Percentiles rank a stretch among this genome's conserved stretches.
phyloP scores from a whole-genome alignment of 2,888 invertebrate species.

The Thereva unica region DNA sequence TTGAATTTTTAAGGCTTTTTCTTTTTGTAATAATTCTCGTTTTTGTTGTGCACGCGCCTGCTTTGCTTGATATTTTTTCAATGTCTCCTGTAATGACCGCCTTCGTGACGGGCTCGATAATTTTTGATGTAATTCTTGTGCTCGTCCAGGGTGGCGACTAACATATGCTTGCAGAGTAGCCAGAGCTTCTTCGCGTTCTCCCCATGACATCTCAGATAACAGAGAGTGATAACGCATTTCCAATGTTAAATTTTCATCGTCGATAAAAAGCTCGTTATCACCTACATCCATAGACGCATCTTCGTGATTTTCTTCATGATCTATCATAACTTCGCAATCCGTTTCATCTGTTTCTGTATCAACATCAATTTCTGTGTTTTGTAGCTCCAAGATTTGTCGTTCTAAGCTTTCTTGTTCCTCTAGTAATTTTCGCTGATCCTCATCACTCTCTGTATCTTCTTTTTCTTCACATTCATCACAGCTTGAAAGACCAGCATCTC shows the following conservation, averaged over 20 bases:
- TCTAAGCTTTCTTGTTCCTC: conserved; percentile 78
- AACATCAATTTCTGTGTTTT: conserved; percentile 72
- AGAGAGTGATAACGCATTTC: conserved; percentile 73
- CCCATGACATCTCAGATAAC: conserved; percentile 78
- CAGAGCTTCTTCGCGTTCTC: conserved; percentile 80
- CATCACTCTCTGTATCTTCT: conserved; percentile 64
- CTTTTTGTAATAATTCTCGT: conserved; percentile 78
- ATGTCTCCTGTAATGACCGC: conserved; percentile 80
- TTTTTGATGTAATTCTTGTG: conserved; percentile 90
- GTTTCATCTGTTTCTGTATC: conserved; percentile 84
- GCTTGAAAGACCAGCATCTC: conserved; percentile 50
- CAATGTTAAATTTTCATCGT: conserved; percentile 60
- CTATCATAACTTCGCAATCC: conserved; percentile 54
- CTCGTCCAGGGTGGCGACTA: conserved; percentile 88
- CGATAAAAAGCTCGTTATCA: conserved; percentile 15
- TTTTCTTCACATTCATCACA: conserved; percentile 64
- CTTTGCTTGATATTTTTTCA: conserved; percentile 81
- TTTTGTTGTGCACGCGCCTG: conserved; percentile 90
- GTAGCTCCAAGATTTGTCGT: conserved; percentile 75
- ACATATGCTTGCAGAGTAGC: conserved; percentile 78
- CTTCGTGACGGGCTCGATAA: conserved; percentile 88
- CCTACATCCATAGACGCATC: conserved; percentile 30
- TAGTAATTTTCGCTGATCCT: conserved; percentile 73
- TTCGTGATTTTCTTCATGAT: conserved; percentile 50
- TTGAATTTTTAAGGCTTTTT: conserved; percentile 82